A percentile compares a stretch with the other conserved stretches of the same genome.
phyloP scores from a whole-genome alignment of 2,888 invertebrate species.

The Gari tellinella region DNA sequence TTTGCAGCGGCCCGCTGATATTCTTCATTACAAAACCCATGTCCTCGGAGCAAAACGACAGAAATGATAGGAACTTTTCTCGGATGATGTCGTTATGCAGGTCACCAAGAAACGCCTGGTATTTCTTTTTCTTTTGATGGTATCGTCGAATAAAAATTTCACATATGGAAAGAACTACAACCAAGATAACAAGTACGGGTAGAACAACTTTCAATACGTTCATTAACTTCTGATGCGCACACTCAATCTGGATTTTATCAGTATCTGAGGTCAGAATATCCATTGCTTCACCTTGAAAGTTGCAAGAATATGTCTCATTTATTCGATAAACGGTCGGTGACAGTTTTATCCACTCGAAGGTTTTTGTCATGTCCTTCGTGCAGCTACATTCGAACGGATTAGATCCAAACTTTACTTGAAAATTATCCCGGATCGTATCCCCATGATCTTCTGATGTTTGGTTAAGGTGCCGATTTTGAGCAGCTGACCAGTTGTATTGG shows the following conservation, averaged over 20 bases:
- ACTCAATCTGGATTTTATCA: neutral
- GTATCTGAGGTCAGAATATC: neutral
- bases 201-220: neutral
- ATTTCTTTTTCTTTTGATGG: neutral
- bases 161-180: neutral
- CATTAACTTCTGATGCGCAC: neutral
- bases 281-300: neutral
- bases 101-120: neutral
- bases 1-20: slow-evolving; percentile 10
- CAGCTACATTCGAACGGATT: no score
- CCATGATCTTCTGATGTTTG: no score
- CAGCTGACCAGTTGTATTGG: no score
- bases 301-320: neutral
- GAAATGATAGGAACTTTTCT: slow-evolving; percentile 16
- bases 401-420: no score
- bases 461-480: no score
- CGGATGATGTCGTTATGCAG: neutral
- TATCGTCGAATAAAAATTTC: neutral
- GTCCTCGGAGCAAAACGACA: slow-evolving; percentile 28
- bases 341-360: slow-evolving; percentile 6
- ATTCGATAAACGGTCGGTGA: neutral
- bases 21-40: slow-evolving; percentile 14
- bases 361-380: neutral
- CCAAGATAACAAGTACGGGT: neutral
- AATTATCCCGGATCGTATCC: no score